Base-by-base conservation (phyloP, 1,140 invertebrate species). In the Drosophila triauraria region DNA sequence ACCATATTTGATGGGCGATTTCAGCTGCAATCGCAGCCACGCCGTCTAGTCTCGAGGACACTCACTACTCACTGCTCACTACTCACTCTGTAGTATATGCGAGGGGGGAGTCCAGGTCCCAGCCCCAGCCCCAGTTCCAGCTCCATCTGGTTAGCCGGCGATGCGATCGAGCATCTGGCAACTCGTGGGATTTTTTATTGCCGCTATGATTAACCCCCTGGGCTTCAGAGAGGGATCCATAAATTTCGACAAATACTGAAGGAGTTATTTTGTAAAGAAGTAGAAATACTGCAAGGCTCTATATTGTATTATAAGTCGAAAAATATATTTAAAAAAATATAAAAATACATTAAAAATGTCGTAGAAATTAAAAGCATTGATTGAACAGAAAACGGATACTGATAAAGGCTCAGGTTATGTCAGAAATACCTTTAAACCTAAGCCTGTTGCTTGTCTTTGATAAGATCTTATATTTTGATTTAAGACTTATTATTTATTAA, bases 1-100 rank as follows among this genome's bases (percentile, higher is more conserved):
- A 87, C 82, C 83, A 86, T 82, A 86, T 86, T 84, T 70, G 75
- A 71, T 78, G 64, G 64, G 69, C 57, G 79, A 81, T 75, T 78
- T 78, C 69, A 59, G 27, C 48, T 50, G 44, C 51, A 69, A 20
- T 60, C 38, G 60, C 51, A 65, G 80, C 59, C 80, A 78, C 69
- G 51, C 63, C 75, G 53, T 71, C 68, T 56, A 50, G 62, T 50
- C 67, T 72, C 69, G 69, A 72, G 80, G 63, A 79, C 75, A 59
- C 27, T 30, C 6, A 30, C 27, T 27, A 27, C 74, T 61, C 58
- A 38, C 32, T 38, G n/a, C 27, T 27, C 6, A 27, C 27, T 27
- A 27, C 74, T 61, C 58, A 38, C 32, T 38, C 15, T 54, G 13
- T 15, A 54, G 63, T 53, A 27, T 23, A 57, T 79, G 63, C 23